Base-by-base conservation (phyloP, 1,140 invertebrate genomes). In the Heliothis virescens region DNA sequence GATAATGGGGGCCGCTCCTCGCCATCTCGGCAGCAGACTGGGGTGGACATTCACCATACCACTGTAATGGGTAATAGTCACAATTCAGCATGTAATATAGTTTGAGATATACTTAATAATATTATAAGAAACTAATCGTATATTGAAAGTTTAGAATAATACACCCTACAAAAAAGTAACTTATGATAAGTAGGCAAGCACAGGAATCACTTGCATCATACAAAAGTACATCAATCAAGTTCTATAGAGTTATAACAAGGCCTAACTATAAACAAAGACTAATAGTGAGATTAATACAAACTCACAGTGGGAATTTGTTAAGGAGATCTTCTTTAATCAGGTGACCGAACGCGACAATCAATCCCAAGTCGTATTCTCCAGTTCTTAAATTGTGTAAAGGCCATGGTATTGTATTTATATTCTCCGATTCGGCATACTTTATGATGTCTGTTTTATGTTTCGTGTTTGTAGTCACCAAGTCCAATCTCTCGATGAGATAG, bases 21-120 rank as follows among this genome's bases (percentile, higher is more conserved):
- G 95, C 98, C 98, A 99, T 81, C 97, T 95, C 34, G 99, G 99
- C 83, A 99, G 91, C 48, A 99, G 90, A 94, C 98, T 99, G 12
- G 97, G 98, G 95, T 99, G 99, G 1, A 99, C 96, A 95, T 99
- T 99, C 53, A 98, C 94, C 95, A 98, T 98, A 15, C 98, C 98
- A 92, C 98, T 98, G 87, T 83, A 95, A 95, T 59, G 21, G 26
- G 18, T n/a, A 50, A n/a, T 50, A 50, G 21, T 48, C 21, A 1
- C 48, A 21, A 16, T 48, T 26, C 79, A 79, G 79, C 72, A 34
- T 57, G 12, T n/a, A 53, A 53, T n/a, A 53, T 4, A 15, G 12
- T n/a, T n/a, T 53, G 2, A 15, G 15, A 2, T 53, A 48, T 16
- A 65, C 18, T 59, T 29, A 72, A 41, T 79, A 48, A 73, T 57